Percentiles rank a stretch among this genome's conserved stretches.
Evolutionary conservation across 1,140 invertebrate genomes (phyloP).

Genomic region (Eciton burchellii): DNA sequence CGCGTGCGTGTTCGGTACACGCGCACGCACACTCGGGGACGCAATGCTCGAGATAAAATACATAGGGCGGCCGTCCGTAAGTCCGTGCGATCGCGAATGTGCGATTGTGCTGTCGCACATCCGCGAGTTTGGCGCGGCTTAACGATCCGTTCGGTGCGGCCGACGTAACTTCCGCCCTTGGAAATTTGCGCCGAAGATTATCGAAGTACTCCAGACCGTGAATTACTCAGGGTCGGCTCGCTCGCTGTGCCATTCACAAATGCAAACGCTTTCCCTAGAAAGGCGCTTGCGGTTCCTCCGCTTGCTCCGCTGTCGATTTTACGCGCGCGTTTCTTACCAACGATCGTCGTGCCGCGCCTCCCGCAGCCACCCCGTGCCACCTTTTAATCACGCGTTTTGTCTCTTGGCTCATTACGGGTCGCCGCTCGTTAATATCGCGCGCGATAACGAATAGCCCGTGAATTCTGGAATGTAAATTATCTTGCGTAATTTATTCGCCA

Average conservation of each 20-base stretch:
- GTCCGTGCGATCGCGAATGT: background rate
- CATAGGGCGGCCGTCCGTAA: background rate
- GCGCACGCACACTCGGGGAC: background rate
- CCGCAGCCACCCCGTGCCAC: background rate
- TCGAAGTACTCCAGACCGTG: constrained; percentile 55
- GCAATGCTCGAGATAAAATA: background rate
- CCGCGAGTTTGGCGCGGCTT: constrained; percentile 30
- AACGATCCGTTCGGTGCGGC: constrained; percentile 37
- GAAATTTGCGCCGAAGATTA: constrained; percentile 49
- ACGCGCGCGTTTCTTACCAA: background rate
- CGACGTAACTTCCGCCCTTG: constrained; percentile 41
- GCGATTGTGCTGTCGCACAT: background rate
- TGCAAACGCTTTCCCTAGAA: background rate
- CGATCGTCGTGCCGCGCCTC: background rate
- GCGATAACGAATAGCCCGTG: background rate
- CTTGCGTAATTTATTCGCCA: constrained; percentile 6
- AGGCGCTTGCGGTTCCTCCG: background rate
- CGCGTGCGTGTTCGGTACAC: background rate
- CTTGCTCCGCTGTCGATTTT: background rate
- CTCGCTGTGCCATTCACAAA: background rate
- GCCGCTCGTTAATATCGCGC: background rate
- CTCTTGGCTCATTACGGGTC: background rate
- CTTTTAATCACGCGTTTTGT: background rate
- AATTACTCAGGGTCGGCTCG: background rate
- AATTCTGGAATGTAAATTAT: constrained; percentile 11